Base-by-base conservation (phyloP, 1,140 invertebrate genomes). In the Limonius californicus region DNA sequence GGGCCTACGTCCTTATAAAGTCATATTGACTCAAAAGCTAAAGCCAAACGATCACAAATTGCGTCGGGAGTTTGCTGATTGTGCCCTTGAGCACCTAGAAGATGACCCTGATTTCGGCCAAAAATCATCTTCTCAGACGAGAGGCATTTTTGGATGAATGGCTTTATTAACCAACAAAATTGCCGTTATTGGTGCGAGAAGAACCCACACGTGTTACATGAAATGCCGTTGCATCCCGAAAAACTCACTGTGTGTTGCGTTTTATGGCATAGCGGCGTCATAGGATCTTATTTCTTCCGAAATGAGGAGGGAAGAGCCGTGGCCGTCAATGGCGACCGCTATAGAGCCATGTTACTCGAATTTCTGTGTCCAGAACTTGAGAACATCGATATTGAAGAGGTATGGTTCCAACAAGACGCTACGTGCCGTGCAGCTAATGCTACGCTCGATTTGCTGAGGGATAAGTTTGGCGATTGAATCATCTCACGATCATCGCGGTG, bases 331-430 rank as follows among this genome's bases (percentile, higher is more conserved):
- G 54, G 59, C 47, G 57, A 59, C 9, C 20, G 19, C 57, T 47
- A 62, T 23, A 14, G 54, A 60, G 39, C 65, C 54, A 35, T 69
- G 67, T 57, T 64, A 27, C 18, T 50, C 60, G 18, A 54, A 65
- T 59, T 62, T 27, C 19, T 68, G 14, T 53, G 54, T 16, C 59
- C 61, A 16, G 27, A 65, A 68, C 43, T 67, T 20, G 43, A 72
- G 53, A 53, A 67, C 56, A 62, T 68, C 63, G 27, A 71, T 39
- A 30, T 63, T 14, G 21, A 62, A n/a, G 27, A 68, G 14, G 43
- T 65, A 27, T 69, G 63, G 68, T 70, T 72, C 60, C 67, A 72
- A 58, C 64, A 72, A 30, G 67, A 70, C 35, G 63, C 59, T 53
- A 64, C 61, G 14, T 64, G 61, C 43, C 66, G 64, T 20, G 67